These are phyloP conservation scores for Sphaerophoria taeniata DNA, from an alignment of 2,888 invertebrate species.

Conservation along the genomic window DNA sequence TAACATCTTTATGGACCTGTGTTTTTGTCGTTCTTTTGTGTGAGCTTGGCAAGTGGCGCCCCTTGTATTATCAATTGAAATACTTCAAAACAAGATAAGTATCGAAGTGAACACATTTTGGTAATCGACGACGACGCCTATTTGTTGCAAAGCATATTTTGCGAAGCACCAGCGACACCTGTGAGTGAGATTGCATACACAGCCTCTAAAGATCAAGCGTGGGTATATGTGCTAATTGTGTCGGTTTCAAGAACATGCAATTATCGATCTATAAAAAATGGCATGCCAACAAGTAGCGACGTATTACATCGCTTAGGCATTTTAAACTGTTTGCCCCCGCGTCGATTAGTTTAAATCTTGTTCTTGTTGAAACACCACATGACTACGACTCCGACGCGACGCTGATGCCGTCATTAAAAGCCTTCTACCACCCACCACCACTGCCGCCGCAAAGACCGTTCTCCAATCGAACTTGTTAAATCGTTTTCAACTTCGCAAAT, in stretches of 20 bases:
- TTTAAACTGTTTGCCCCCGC: conserved; percentile 65
- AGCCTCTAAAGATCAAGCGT: conserved; percentile 39
- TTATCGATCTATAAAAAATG: conserved; percentile 67
- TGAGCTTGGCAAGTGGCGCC: conserved; percentile 45
- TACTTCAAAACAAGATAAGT: conserved; percentile 67
- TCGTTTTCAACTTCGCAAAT: conserved; percentile 57
- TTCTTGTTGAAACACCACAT: conserved; percentile 6
- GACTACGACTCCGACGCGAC: conserved; percentile 18
- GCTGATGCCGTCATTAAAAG: conserved; percentile 9
- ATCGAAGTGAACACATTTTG: conserved; percentile 62
- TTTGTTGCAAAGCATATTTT: conserved; percentile 10
- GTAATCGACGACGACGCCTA: conserved; percentile 53
- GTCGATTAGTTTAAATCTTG: conserved; percentile 54
- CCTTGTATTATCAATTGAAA: conserved; percentile 32
- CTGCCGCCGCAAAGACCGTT: background rate
- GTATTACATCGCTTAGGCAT: conserved; percentile 62
- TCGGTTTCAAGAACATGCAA: conserved; percentile 38
- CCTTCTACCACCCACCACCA: conserved; percentile 24
- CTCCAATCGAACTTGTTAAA: background rate
- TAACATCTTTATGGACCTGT: conserved; percentile 67
- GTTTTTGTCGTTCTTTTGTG: conserved; percentile 19
- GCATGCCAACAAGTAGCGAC: conserved; percentile 61
- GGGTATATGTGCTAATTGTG: conserved; percentile 71
- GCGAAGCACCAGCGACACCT: conserved; percentile 24
- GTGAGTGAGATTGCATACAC: conserved; percentile 7